A percentile compares a stretch with the other conserved stretches of the same genome.
phyloP scores from a whole-genome alignment of 2,888 invertebrate species.

The Neria commutata region DNA sequence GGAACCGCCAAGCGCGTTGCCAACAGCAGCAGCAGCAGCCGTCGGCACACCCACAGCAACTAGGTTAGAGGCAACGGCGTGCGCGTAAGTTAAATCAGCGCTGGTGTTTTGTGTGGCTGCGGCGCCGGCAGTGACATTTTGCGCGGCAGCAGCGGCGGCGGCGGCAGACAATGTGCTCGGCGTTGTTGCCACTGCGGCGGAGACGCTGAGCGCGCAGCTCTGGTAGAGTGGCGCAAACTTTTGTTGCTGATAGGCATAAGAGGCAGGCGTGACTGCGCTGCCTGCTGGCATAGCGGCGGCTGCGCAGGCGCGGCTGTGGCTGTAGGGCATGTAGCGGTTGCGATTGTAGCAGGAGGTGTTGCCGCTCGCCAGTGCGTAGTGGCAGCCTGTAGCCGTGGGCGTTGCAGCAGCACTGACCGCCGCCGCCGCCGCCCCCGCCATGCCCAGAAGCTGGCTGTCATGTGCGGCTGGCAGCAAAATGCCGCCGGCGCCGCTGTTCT shows the following conservation, averaged over 20 bases:
- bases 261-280: conserved; percentile 31
- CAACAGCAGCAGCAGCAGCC: neutral
- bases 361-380: conserved; percentile 41
- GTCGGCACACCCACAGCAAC: neutral
- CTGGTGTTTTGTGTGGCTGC: neutral
- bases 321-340: conserved; percentile 59
- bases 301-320: conserved; percentile 46
- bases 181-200: neutral
- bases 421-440: conserved; percentile 29
- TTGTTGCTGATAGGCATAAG: conserved; percentile 33
- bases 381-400: conserved; percentile 35
- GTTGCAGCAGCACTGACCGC: conserved; percentile 12
- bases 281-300: conserved; percentile 37
- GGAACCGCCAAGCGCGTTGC: neutral
- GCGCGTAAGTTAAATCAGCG: conserved; percentile 6
- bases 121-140: conserved; percentile 12
- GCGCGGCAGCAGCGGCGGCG: conserved; percentile 15
- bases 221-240: conserved; percentile 47
- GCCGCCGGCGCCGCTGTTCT: conserved; percentile 17
- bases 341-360: conserved; percentile 46
- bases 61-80: conserved; percentile 4
- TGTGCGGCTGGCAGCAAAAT: conserved; percentile 22
- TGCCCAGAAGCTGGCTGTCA: conserved; percentile 27
- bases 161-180: conserved; percentile 15
- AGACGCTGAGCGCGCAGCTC: too few species aligned